phyloP scores from a whole-genome alignment of 2,113 vertebrate species.

The Prionailurus bengalensis region DNA sequence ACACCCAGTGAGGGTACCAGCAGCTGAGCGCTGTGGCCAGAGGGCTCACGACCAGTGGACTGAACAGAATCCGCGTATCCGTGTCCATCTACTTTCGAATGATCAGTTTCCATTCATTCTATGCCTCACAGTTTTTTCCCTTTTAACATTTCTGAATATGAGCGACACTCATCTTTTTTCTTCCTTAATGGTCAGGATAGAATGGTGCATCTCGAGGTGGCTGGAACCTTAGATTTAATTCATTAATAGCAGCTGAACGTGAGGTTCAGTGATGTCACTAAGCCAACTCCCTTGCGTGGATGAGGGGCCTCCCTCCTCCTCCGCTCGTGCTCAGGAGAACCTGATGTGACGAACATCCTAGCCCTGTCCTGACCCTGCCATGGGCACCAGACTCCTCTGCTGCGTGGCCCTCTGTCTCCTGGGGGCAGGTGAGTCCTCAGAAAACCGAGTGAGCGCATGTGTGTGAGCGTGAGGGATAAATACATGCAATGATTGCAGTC shows the following conservation, averaged over 20 bases:
- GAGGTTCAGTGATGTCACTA: not conserved
- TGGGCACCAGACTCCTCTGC: constrained; percentile 12
- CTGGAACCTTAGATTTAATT: not conserved
- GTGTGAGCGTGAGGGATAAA: not conserved
- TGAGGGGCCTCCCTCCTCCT: not conserved
- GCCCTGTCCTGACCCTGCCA: not conserved
- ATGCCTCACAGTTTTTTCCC: not conserved
- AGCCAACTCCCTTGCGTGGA: not conserved
- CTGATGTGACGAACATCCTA: not conserved
- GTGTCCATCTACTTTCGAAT: not conserved
- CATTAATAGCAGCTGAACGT: too few relatives aligned
- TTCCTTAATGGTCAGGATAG: not conserved
- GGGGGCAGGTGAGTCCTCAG: not conserved
- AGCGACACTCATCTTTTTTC: not conserved
- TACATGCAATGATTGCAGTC: rapidly evolving
- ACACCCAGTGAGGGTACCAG: rapidly evolving
- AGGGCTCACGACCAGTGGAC: rapidly evolving
- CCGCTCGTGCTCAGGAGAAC: not conserved
- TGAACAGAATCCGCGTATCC: too few relatives aligned
- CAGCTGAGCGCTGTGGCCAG: rapidly evolving
- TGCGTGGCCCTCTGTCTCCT: not conserved
- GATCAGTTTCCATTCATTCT: not conserved
- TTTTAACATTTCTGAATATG: not conserved
- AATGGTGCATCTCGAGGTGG: not conserved
- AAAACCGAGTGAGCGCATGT: too few relatives aligned